Evolutionary conservation across 2,888 invertebrate species (phyloP).

Genomic region (Pristionchus arcanus): DNA sequence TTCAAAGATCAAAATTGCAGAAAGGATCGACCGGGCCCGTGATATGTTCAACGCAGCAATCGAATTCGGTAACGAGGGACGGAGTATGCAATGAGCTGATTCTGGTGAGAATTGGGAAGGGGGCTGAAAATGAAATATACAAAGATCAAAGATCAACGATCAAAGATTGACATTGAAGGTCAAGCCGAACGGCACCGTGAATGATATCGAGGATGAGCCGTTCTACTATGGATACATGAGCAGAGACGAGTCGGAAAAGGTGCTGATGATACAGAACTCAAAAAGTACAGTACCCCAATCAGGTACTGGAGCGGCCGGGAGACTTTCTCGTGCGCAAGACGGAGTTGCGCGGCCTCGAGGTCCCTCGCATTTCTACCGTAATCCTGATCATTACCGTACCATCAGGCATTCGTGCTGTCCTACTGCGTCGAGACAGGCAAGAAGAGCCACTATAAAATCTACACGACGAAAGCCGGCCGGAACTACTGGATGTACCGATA

Average conservation of each 20-base stretch:
- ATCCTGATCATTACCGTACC: neutral
- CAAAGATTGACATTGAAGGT: neutral
- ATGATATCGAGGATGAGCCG: slow-evolving; percentile 65
- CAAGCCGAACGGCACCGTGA: neutral
- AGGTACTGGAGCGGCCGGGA: slow-evolving; percentile 58
- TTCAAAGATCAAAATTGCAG: neutral
- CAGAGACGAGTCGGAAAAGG: slow-evolving; percentile 42
- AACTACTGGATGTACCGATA: slow-evolving; percentile 64
- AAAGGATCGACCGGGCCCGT: neutral
- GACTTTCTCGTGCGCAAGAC: slow-evolving; percentile 67
- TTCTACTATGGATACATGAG: slow-evolving; percentile 66
- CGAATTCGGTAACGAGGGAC: neutral
- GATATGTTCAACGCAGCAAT: neutral
- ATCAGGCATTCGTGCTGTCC: slow-evolving; percentile 60
- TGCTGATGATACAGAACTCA: neutral
- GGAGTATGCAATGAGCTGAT: neutral
- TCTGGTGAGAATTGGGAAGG: neutral
- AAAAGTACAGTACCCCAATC: neutral
- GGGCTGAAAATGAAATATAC: neutral
- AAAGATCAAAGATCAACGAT: neutral
- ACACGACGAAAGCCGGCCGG: slow-evolving; percentile 59
- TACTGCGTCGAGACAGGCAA: neutral
- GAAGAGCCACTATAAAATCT: slow-evolving; percentile 58
- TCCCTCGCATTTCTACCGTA: neutral
- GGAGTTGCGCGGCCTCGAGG: slow-evolving; percentile 59